Evolutionary conservation across 92 coral and sea anemone species (phyloP), one percentile per base, ranked within the genome.

Genomic region (Parazoanthus swiftii): DNA sequence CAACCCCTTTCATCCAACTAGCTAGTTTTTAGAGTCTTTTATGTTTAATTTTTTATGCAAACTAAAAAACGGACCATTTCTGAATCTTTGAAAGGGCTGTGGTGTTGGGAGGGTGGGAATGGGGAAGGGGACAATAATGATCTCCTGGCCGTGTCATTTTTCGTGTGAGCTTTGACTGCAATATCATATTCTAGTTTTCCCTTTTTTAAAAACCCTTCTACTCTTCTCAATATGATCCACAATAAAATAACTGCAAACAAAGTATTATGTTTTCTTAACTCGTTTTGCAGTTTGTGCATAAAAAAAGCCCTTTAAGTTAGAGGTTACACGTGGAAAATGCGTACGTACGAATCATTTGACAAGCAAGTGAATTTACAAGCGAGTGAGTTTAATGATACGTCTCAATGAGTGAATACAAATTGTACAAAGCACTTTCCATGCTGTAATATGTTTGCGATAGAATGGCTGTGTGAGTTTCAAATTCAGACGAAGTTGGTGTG

Each of bases 261-360:
- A 67, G 73, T 67, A 67, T 67, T 67, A 67, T 67, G 73, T 67
- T 67, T 67, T 67, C 73, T 67, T 67, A 67, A 67, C 73, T 67
- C 73, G 73, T 67, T 67, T 67, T 67, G 73, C 73, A 67, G 73
- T 67, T 67, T 67, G 73, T 67, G 73, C 73, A 67, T 67, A 67
- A 67, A 67, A 67, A 67, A 67, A 67, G 73, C 73, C 73, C 73
- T 67, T 67, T 67, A 67, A 67, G 73, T 67, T 67, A 67, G 73
- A 67, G 73, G 73, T 67, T 67, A 67, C 73, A 67, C 73, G 73
- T 67, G 73, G 73, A 67, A 67, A 67, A 67, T 67, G 73, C 73
- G 73, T 67, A 67, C 73, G 73, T 67, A 67, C 73, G 73, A 67
- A 67, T 67, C 73, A 67, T 67, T 67, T 67, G 73, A 67, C 73